A percentile compares a stretch with the other conserved stretches of the same genome.
Evolutionary conservation across 2,888 invertebrate genomes (phyloP).

Genomic region (Eumacrocentrus americanus): DNA sequence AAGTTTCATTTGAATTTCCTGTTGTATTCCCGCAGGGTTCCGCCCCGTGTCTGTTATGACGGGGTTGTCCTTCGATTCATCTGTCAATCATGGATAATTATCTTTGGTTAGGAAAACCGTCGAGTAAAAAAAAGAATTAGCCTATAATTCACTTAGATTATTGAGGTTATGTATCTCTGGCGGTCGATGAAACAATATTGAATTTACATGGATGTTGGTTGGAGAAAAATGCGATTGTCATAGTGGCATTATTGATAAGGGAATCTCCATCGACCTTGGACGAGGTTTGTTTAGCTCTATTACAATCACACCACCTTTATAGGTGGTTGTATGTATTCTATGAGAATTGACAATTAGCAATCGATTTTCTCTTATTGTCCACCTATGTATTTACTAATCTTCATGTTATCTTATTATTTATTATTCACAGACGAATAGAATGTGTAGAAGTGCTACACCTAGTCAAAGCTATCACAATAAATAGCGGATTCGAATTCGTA

Average conservation of each 20-base stretch:
- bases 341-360: neutral
- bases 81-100: conserved; percentile 2
- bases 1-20: neutral
- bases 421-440: neutral
- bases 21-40: neutral
- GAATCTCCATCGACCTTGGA: conserved; percentile 6
- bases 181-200: neutral
- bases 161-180: neutral
- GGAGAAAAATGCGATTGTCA: neutral
- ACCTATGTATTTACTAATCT: neutral
- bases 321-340: neutral
- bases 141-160: too few species aligned
- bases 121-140: too few species aligned
- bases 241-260: neutral
- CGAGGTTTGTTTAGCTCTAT: conserved; percentile 7
- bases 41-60: neutral
- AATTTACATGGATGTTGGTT: neutral
- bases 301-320: neutral
- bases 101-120: neutral
- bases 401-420: neutral
- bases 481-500: too few species aligned
- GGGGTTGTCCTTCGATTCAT: neutral
- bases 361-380: neutral
- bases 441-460: neutral
- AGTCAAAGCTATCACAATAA: neutral